Evolutionary conservation across 1,140 invertebrate species (phyloP), one percentile per base, ranked within the genome.

Genomic region (Phymastichus coffea): DNA sequence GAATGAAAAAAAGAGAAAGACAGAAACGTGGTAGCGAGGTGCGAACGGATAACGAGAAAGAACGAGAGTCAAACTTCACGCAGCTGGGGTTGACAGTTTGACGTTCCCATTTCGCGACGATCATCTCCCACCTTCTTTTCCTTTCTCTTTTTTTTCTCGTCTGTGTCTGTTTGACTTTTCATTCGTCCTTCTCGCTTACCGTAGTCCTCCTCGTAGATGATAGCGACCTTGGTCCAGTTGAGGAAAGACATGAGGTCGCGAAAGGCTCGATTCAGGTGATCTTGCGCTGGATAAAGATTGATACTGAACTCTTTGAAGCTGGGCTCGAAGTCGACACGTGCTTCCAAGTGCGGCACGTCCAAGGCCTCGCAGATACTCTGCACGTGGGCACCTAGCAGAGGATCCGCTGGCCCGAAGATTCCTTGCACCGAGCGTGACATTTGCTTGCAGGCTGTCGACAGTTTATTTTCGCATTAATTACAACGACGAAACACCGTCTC

Each of bases 171-270:
- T n/a, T n/a, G n/a, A n/a, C n/a, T n/a, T n/a, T n/a, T n/a, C n/a
- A n/a, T n/a, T n/a, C n/a, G n/a, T n/a, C n/a, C n/a, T n/a, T n/a
- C n/a, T n/a, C n/a, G n/a, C 82, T 83, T 74, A 91, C 90, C 89
- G 66, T 88, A 87, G 74, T 91, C 88, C 70, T 95, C 91, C 76
- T 98, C 94, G 70, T 97, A 97, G 28, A 98, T 87, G 61, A 98
- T 91, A 1, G 93, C 94, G 64, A 96, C 92, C 78, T 89, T 87
- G 7, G 92, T 94, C 94, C 94, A 97, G 74, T 95, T 95, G 26
- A 95, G 83, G 72, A 92, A 94, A 20, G 84, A 81, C 78, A 96
- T 92, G 41, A 96, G 83, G 71, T 97, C 94, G 55, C 87, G 84
- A 76, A 94, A 93, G 0, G 94, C 93, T 47, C 85, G 81, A 72